phyloP scores from a whole-genome alignment of 2,888 invertebrate species.

The Cotesia congregata region DNA sequence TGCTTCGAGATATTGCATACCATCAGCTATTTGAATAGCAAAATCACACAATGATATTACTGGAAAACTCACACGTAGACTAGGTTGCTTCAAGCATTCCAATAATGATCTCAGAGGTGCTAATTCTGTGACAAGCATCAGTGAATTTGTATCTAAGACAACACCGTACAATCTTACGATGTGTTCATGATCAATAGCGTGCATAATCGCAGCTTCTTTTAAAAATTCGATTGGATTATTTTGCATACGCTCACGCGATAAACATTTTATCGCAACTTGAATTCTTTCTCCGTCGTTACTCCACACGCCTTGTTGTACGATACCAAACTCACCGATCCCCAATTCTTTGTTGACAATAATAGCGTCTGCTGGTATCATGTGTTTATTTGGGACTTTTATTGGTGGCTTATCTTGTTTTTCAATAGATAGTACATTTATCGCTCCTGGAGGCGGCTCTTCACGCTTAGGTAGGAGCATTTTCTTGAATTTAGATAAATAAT shows the following conservation, averaged over 20 bases:
- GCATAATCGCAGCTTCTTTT: constrained; percentile 99
- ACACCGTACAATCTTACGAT: constrained; percentile 98
- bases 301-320: constrained; percentile 98
- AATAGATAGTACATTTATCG: constrained; percentile 64
- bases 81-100: constrained; percentile 95
- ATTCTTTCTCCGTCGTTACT: constrained; percentile 93
- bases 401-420: constrained; percentile 68
- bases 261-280: constrained; percentile 96
- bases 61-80: constrained; percentile 90
- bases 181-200: constrained; percentile 96
- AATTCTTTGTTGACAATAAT: constrained; percentile 95
- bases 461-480: constrained; percentile 80
- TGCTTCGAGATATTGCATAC: constrained; percentile 97
- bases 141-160: constrained; percentile 90
- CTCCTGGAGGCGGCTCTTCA: constrained; percentile 67
- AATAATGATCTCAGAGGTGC: constrained; percentile 94
- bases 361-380: constrained; percentile 87
- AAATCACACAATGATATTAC: constrained; percentile 94
- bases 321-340: constrained; percentile 97
- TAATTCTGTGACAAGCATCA: constrained; percentile 89
- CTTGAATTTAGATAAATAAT: constrained; percentile 92
- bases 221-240: constrained; percentile 96
- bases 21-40: constrained; percentile 95
- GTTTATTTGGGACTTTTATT: constrained; percentile 83
- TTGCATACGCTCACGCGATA: constrained; percentile 94